These are phyloP conservation scores for Aproaerema taeniolella DNA, from an alignment of 2,888 invertebrate genomes.

Conservation along the genomic window DNA sequence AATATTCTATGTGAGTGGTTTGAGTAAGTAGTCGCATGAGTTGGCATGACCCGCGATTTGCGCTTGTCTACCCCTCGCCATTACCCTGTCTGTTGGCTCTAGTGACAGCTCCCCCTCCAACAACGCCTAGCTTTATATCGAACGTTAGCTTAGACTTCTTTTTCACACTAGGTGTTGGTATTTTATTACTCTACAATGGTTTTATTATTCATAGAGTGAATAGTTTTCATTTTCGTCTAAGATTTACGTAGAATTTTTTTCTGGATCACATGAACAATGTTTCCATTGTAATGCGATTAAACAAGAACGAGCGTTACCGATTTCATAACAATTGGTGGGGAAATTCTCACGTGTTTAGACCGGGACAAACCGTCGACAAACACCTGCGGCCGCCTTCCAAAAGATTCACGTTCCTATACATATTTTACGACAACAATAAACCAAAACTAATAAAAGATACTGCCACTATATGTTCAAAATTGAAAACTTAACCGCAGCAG, in stretches of 20 bases:
- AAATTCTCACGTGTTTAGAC: constrained; percentile 55
- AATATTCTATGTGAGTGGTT: constrained; percentile 16
- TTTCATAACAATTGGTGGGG: constrained; percentile 59
- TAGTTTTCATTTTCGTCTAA: no score
- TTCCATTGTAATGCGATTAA: constrained; percentile 53
- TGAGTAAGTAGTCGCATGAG: constrained; percentile 26
- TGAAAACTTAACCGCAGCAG: constrained; percentile 3
- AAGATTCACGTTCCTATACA: constrained; percentile 2
- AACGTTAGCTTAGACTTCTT: no score
- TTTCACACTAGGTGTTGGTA: no score
- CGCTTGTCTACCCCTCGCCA: constrained; percentile 18
- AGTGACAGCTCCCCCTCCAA: constrained; percentile 18
- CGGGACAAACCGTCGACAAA: constrained; percentile 25
- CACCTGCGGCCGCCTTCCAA: constrained; percentile 10
- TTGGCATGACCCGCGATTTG: constrained; percentile 32
- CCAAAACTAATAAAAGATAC: constrained; percentile 11
- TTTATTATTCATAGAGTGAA: no score
- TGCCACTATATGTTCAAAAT: constrained; percentile 8
- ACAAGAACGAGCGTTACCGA: constrained; percentile 55
- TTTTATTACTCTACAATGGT: no score
- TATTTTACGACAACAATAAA: constrained; percentile 14
- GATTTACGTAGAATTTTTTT: constrained; percentile 26
- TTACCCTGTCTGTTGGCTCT: constrained; percentile 22
- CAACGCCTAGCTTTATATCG: neutral
- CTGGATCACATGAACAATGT: constrained; percentile 47